Base-by-base conservation (phyloP, 2,888 invertebrate species). In the Sialis fuliginosa region DNA sequence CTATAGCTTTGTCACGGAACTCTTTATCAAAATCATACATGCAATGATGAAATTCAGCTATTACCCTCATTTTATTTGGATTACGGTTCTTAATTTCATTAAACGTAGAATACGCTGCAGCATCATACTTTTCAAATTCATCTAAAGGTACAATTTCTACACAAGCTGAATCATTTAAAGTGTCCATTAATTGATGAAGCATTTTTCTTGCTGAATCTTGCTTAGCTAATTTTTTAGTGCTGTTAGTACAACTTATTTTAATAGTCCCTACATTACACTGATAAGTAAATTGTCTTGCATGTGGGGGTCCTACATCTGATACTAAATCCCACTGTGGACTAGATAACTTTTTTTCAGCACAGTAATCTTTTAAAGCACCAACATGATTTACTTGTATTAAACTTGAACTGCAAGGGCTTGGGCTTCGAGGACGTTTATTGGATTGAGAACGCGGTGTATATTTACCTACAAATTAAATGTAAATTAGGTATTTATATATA, bases 161-260 rank as follows among this genome's bases (percentile, higher is more conserved):
- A 22, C 32, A 42, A 22, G 34, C 42, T 35, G 35, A 42, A 8
- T 33, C 32, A 30, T 42, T 35, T 34, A 47, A 45, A n/a, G 49
- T 50, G 32, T 52, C 45, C 33, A 49, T 48, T 22, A 52, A 48
- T 45, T 44, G 44, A 6, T 50, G 40, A 12, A 55, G 41, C 53
- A 55, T 55, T 44, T 59, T 62, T 46, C 57, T 54, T 2, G 70
- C 66, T 5, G 67, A 67, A 13, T 60, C 55, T 41, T 70, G 70
- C 49, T 69, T 70, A 0, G 70, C 69, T 48, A 63, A 62, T 49
- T 69, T 68, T 50, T 70, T 70, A 1, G 67, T 69, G 33, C 57
- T 58, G 1, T 62, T 63, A 2, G 56, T 53, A 2, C 66, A 68
- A 50, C 57, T 55, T 51, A 62, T 64, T 45, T 53, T 53, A 52